A percentile compares a stretch with the other conserved stretches of the same genome.
Conservation (phyloP, 2,888 invertebrate species). For the Petrophora chlorosata region DNA sequence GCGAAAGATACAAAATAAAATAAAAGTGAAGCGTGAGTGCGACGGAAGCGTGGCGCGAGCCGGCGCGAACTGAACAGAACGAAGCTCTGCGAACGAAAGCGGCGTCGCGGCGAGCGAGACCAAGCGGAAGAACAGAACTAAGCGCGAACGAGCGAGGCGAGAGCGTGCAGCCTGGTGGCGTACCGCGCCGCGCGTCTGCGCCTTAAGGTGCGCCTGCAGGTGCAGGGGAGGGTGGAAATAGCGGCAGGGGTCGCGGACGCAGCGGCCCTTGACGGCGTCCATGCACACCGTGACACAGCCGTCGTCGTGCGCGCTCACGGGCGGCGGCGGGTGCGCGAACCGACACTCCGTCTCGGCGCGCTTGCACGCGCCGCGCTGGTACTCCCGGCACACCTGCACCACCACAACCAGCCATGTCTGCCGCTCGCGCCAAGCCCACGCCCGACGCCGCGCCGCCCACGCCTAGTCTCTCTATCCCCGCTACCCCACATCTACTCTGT, state of each 20-base stretch:
- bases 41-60: constrained; percentile 82
- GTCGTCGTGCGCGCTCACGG: constrained; percentile 98
- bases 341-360: constrained; percentile 98
- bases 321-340: constrained; percentile 99
- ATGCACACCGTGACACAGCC: constrained; percentile 99
- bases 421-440: constrained; percentile 56
- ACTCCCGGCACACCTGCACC: constrained; percentile 98
- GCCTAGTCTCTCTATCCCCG: constrained; percentile 34
- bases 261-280: constrained; percentile 99
- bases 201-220: constrained; percentile 99
- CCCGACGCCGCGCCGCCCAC: constrained; percentile 35
- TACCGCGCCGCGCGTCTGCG: constrained; percentile 97
- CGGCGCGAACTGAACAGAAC: constrained; percentile 77
- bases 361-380: constrained; percentile 99
- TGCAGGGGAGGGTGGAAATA: constrained; percentile 99
- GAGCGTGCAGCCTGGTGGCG: constrained; percentile 87
- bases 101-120: constrained; percentile 80
- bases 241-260: constrained; percentile 99
- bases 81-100: constrained; percentile 80
- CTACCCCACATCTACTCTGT: constrained; percentile 29
- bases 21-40: constrained; percentile 82
- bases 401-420: constrained; percentile 76
- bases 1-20: constrained; percentile 80
- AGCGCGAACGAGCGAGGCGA: constrained; percentile 80
- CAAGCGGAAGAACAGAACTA: constrained; percentile 80